Evolutionary conservation across 2,113 vertebrate species (phyloP).

Genomic region (Tychaedon coryphoeus): DNA sequence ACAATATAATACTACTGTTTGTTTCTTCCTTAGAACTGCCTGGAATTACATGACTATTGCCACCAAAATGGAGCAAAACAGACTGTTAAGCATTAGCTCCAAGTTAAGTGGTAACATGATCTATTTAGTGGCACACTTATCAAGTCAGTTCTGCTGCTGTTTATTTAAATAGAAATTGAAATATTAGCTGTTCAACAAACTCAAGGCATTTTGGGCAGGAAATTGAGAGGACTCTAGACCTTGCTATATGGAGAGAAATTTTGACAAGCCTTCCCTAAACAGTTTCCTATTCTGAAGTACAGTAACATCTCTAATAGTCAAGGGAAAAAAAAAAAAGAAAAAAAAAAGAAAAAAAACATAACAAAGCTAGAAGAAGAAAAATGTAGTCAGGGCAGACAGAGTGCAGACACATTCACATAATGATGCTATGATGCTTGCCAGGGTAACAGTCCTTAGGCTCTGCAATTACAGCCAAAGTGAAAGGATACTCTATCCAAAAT

Average conservation of each 20-base stretch:
- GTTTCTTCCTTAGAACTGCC: conserved; percentile 18
- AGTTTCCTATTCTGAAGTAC: conserved; percentile 49
- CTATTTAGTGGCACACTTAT: conserved; percentile 59
- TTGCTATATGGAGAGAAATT: conserved; percentile 31
- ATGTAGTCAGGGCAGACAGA: not conserved
- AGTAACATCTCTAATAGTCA: conserved; percentile 1
- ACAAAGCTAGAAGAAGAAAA: conserved; percentile 21
- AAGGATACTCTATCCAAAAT: not conserved
- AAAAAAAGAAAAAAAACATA: not conserved
- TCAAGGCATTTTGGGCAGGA: conserved; percentile 38
- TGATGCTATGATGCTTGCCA: not conserved
- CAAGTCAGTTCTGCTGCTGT: conserved; percentile 60
- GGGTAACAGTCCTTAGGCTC: not conserved
- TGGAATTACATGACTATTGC: conserved; percentile 8
- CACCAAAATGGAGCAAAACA: conserved; percentile 38
- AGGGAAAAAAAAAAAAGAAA: not conserved
- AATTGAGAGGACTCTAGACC: conserved; percentile 43
- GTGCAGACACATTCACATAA: not conserved
- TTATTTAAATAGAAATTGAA: conserved; percentile 67
- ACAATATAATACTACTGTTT: not conserved
- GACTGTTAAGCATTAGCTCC: conserved; percentile 32
- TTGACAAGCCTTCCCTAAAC: conserved; percentile 41
- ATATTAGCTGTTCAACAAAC: conserved; percentile 55
- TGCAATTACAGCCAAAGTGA: not conserved
- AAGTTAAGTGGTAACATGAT: conserved; percentile 55